phyloP scores from a whole-genome alignment of 2,113 vertebrate species.

The Podilymbus podiceps region DNA sequence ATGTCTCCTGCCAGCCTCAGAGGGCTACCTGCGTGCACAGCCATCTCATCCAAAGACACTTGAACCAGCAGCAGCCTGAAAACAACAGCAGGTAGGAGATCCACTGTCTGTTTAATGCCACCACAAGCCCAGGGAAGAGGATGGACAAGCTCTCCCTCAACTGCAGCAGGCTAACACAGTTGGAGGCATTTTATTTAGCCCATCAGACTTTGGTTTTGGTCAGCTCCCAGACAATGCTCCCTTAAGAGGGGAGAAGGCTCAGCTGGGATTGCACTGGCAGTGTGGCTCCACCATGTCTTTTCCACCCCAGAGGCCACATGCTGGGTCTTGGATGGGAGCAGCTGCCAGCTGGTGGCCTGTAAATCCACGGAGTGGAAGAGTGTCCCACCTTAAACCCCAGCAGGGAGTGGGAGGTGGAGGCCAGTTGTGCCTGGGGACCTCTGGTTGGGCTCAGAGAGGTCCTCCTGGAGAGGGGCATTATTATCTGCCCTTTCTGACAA shows the following conservation, averaged over 20 bases:
- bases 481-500: neutral
- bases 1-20: neutral
- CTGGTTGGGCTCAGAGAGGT: neutral
- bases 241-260: neutral
- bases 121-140: neutral
- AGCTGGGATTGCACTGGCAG: neutral
- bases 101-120: neutral
- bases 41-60: neutral
- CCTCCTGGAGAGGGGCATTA: neutral
- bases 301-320: neutral
- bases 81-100: neutral
- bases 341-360: neutral
- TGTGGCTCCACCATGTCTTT: neutral
- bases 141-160: neutral
- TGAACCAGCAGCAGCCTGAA: neutral
- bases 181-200: neutral
- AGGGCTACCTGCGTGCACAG: neutral
- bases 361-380: neutral
- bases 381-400: neutral
- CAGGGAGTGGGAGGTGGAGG: neutral
- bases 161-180: accelerated
- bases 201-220: neutral
- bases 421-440: neutral
- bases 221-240: neutral
- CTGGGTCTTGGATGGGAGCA: neutral